These are phyloP conservation scores for Acronicta aceris DNA, from an alignment of 2,888 invertebrate genomes.

Conservation along the genomic window DNA sequence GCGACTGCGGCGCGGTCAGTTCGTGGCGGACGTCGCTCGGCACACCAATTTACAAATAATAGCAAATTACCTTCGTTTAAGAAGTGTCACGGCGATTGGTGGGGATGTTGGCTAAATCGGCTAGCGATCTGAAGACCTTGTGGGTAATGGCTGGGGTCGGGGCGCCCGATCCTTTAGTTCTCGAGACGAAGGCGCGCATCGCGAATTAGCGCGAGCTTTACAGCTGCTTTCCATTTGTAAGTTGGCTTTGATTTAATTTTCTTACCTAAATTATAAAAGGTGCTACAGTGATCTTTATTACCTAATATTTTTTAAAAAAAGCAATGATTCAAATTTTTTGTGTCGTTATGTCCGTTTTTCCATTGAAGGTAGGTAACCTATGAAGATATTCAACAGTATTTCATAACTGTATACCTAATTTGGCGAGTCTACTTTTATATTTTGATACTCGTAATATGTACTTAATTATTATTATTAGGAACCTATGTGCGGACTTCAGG, in stretches of 20 bases:
- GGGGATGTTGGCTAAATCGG: slow-evolving; percentile 87
- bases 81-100: slow-evolving; percentile 87
- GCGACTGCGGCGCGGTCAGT: slow-evolving; percentile 78
- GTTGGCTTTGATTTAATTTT: slow-evolving; percentile 57
- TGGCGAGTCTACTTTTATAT: no score
- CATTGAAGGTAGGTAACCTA: no score
- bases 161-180: slow-evolving; percentile 78
- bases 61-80: slow-evolving; percentile 89
- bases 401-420: no score
- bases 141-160: slow-evolving; percentile 82
- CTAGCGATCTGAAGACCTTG: slow-evolving; percentile 87
- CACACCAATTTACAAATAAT: slow-evolving; percentile 88
- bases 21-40: slow-evolving; percentile 82
- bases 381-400: no score
- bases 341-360: no score
- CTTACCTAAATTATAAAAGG: not conserved
- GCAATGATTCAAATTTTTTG: no score
- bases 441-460: no score
- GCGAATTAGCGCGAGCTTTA: slow-evolving; percentile 70
- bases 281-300: no score
- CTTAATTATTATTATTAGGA: no score
- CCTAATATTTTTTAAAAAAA: no score
- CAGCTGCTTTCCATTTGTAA: slow-evolving; percentile 60
- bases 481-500: no score
- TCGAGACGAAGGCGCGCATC: slow-evolving; percentile 68